Evolutionary conservation across 2,113 vertebrate genomes (phyloP).

Genomic region (Sakesphorus luctuosus): DNA sequence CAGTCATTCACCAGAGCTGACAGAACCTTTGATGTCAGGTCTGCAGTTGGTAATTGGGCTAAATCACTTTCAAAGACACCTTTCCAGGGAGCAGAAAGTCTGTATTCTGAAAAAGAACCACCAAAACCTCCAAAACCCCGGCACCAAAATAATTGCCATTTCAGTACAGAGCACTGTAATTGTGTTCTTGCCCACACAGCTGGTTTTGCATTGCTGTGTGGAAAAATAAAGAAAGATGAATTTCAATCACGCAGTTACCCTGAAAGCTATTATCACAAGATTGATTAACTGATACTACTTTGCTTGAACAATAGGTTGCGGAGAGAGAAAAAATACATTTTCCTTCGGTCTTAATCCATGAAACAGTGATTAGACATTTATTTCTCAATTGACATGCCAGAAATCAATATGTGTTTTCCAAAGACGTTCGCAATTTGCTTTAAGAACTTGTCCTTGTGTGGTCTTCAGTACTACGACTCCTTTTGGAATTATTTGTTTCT

Average conservation of each 20-base stretch:
- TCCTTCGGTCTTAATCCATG: background rate
- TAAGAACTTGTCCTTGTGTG: background rate
- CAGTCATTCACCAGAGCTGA: background rate
- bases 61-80: background rate
- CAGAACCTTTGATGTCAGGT: background rate
- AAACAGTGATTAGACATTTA: slow-evolving; percentile 34
- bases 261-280: slow-evolving; percentile 33
- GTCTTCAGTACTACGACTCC: background rate
- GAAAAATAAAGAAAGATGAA: slow-evolving; percentile 10
- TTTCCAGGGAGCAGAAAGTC: background rate
- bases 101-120: background rate
- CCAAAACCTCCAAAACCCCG: background rate
- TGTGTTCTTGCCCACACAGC: background rate
- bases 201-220: background rate
- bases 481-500: background rate
- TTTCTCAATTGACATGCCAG: slow-evolving; percentile 3
- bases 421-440: background rate
- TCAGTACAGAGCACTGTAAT: background rate
- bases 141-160: background rate
- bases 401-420: slow-evolving; percentile 19
- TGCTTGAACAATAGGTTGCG: slow-evolving; percentile 22
- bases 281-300: slow-evolving; percentile 49
- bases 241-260: background rate
- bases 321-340: slow-evolving; percentile 24
- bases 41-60: background rate